Evolutionary conservation across 2,888 invertebrate genomes (phyloP).

Genomic region (Incurvaria masculella): DNA sequence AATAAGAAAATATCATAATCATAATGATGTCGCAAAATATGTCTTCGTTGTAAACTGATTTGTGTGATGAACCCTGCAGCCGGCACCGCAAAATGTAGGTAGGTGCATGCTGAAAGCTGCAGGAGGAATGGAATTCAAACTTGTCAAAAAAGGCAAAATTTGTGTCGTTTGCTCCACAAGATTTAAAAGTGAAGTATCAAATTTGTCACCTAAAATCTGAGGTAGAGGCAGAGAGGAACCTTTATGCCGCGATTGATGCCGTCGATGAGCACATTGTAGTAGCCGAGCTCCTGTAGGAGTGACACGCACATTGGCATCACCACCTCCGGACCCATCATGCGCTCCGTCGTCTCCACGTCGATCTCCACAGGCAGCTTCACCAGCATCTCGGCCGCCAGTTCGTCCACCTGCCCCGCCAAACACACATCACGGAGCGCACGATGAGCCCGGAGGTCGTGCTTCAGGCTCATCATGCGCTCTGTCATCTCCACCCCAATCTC

Average conservation of each 20-base stretch:
- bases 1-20: too few relatives aligned
- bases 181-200: too few relatives aligned
- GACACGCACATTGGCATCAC: constrained; percentile 80
- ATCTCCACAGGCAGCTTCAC: constrained; percentile 69
- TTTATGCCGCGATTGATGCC: constrained; percentile 31
- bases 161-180: too few relatives aligned
- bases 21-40: background rate
- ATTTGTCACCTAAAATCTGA: too few relatives aligned
- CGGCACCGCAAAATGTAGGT: too few relatives aligned
- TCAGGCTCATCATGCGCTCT: constrained; percentile 67
- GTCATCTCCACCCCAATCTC: constrained; percentile 76
- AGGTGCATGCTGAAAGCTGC: too few relatives aligned
- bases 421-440: too few relatives aligned
- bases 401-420: constrained; percentile 35
- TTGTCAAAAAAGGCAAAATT: too few relatives aligned
- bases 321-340: constrained; percentile 67
- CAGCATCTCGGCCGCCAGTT: constrained; percentile 67
- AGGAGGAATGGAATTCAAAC: too few relatives aligned
- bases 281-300: constrained; percentile 70
- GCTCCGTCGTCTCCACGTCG: constrained; percentile 73
- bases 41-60: background rate
- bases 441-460: too few relatives aligned
- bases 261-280: constrained; percentile 38
- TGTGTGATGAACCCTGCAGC: too few relatives aligned
- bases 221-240: too few relatives aligned